Conservation (phyloP, 2,888 invertebrate species). For the Tetramorium bicarinatum region DNA sequence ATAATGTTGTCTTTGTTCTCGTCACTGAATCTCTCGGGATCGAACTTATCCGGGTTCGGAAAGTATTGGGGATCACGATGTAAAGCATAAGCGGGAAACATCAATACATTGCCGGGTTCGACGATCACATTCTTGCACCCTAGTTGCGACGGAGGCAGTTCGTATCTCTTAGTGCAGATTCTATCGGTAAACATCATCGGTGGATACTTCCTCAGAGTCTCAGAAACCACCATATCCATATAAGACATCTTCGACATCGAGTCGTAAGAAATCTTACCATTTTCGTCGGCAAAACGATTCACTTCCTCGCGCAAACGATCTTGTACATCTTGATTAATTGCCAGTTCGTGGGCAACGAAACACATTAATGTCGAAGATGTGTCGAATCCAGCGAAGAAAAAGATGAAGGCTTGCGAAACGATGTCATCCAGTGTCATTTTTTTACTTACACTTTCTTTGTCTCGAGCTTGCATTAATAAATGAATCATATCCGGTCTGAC, state of each 20-base stretch:
- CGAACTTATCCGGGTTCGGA: constrained; percentile 76
- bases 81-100: constrained; percentile 60
- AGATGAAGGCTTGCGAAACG: constrained; percentile 80
- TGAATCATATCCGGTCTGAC: neutral
- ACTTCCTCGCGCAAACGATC: neutral
- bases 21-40: constrained; percentile 30
- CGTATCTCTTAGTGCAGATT: constrained; percentile 87
- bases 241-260: constrained; percentile 75
- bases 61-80: constrained; percentile 63
- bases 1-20: constrained; percentile 72
- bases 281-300: constrained; percentile 53
- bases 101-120: too few relatives aligned
- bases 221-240: constrained; percentile 82
- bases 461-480: constrained; percentile 87
- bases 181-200: constrained; percentile 87
- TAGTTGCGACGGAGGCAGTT: constrained; percentile 80
- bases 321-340: neutral
- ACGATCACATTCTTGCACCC: neutral
- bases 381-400: neutral
- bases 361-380: neutral
- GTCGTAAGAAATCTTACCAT: constrained; percentile 75
- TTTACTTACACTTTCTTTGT: constrained; percentile 51
- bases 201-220: constrained; percentile 87
- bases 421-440: neutral
- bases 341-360: neutral